Base-by-base conservation (phyloP, 2,113 vertebrate genomes). In the Copsychus sechellarum region DNA sequence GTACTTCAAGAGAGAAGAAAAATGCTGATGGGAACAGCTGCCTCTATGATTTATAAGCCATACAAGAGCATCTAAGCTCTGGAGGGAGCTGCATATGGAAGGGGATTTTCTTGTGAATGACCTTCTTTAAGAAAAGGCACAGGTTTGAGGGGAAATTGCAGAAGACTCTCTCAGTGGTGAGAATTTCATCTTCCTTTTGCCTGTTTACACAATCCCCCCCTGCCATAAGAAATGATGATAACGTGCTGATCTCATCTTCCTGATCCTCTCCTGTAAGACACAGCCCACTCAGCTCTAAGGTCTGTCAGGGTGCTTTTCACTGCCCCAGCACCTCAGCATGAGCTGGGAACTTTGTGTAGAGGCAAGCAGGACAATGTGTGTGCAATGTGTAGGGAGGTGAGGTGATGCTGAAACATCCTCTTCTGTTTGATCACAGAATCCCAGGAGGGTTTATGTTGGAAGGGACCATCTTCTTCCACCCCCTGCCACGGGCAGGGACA, bases 11-110 rank as follows among this genome's bases (percentile, higher is more conserved):
- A 67, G 76, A 85, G 72, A 66, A 90, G 83, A 67, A 96, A 97
- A 97, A 86, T 72, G 95, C 96, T 95, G 93, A 96, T 66, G 70
- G 86, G 92, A 93, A 74, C 77, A 95, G 80, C 93, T 96, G 94
- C 72, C 82, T 92, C 72, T 56, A 15, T 97, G 93, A 97, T 97
- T 97, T 95, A 97, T 85, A 77, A 95, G 73, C 66, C 1, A 5
- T 69, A 57, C 25, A 80, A 61, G 73, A 94, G 88, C 53, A 80
- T 58, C 82, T 18, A 67, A 87, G 73, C 79, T 93, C 73, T 14
- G 7, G 83, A 95, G 84, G 47, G 92, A 92, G 61, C 65, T 88
- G 82, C 77, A 77, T 64, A 73, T 57, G 61, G 90, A 92, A 95
- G 62, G 70, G 92, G 86, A 72, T 94, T 91, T 95, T 96, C 96